Evolutionary conservation across 2,113 vertebrate genomes (phyloP).

Genomic region (Pelodiscus sinensis): DNA sequence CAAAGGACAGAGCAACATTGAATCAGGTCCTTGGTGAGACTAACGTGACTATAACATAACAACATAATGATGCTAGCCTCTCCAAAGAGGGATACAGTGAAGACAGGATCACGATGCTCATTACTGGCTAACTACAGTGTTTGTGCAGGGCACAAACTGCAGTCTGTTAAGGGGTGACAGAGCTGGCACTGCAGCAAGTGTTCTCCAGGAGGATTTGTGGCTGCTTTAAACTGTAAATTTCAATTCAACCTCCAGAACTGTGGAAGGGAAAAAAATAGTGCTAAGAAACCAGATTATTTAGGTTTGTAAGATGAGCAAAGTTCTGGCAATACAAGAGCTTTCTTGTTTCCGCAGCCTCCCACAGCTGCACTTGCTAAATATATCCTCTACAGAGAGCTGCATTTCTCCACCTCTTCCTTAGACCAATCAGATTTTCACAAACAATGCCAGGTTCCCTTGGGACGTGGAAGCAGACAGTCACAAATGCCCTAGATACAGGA

Average conservation of each 20-base stretch:
- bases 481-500: constrained; percentile 36
- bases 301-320: constrained; percentile 26
- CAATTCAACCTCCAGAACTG: not conserved
- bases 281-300: constrained; percentile 42
- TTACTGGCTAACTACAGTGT: not conserved
- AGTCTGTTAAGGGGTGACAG: not conserved
- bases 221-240: not conserved
- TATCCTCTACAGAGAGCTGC: constrained; percentile 53
- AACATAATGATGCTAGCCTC: not conserved
- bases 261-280: not conserved
- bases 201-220: not conserved
- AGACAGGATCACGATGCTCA: not conserved
- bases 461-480: constrained; percentile 24
- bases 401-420: constrained; percentile 56
- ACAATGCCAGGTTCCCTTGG: not conserved
- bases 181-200: not conserved
- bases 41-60: not conserved
- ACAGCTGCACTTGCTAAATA: constrained; percentile 72
- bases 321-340: constrained; percentile 48
- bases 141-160: fast-evolving
- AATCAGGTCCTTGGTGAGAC: not conserved
- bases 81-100: not conserved
- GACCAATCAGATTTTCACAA: constrained; percentile 55
- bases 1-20: not conserved
- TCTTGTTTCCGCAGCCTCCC: constrained; percentile 64